Percentiles rank a stretch among this genome's conserved stretches.
Conservation (phyloP, 2,888 invertebrate species). For the Lasius fuliginosus region DNA sequence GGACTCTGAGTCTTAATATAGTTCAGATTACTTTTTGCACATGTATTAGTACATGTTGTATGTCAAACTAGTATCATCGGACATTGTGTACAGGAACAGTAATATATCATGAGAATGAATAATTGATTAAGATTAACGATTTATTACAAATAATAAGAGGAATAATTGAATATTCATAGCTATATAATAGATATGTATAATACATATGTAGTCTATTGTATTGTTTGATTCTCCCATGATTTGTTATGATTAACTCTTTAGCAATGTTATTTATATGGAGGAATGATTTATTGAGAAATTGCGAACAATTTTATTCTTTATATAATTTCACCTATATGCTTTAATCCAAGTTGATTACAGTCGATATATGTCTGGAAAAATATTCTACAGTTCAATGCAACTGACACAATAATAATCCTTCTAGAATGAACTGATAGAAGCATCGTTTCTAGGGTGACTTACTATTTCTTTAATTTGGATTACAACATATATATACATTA, state of each 20-base stretch:
- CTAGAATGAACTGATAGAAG: neutral
- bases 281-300: slow-evolving; percentile 52
- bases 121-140: slow-evolving; percentile 61
- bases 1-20: slow-evolving; percentile 43
- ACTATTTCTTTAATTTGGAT: slow-evolving; percentile 13
- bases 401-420: slow-evolving; percentile 18
- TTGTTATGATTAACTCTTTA: slow-evolving; percentile 63
- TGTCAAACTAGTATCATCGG: slow-evolving; percentile 50
- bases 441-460: slow-evolving; percentile 21
- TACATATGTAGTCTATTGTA: slow-evolving; percentile 57
- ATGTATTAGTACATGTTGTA: slow-evolving; percentile 56
- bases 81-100: slow-evolving; percentile 72
- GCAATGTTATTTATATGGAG: slow-evolving; percentile 49
- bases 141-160: slow-evolving; percentile 65
- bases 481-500: slow-evolving; percentile 6
- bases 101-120: slow-evolving; percentile 57
- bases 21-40: slow-evolving; percentile 40
- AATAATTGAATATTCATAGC: slow-evolving; percentile 65
- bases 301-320: slow-evolving; percentile 19
- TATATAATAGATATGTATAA: slow-evolving; percentile 39
- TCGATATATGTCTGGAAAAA: slow-evolving; percentile 12
- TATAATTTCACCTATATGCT: slow-evolving; percentile 68
- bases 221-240: slow-evolving; percentile 62
- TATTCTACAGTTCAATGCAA: slow-evolving; percentile 33
- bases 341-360: slow-evolving; percentile 39